Evolutionary conservation across 2,113 vertebrate genomes (phyloP), one percentile per base, ranked within the genome.

Genomic region (Camelus bactrianus): DNA sequence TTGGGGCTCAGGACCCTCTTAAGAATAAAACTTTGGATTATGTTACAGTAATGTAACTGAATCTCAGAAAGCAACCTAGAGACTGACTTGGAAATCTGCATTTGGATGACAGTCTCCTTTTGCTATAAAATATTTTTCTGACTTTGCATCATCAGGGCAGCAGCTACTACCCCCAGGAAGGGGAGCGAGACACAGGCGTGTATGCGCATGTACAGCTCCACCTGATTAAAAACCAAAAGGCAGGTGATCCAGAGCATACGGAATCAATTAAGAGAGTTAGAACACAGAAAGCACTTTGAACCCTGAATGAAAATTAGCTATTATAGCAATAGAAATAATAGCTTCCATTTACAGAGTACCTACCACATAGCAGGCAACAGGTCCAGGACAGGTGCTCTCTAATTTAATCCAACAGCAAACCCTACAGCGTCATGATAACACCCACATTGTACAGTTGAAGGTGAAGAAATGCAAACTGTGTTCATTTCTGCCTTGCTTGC

Each of bases 231-330:
- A 75, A 70, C 62, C 64, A 62, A 89, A 95, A 52, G 9, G 50
- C 4, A 26, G 28, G 6, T 19, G 38, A 46, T 42, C 56, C 82
- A 70, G 46, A 93, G 96, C 62, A 54, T 9, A 38, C 11, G 75
- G 93, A 76, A 93, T 85, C 92, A 77, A 91, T 93, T 79, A 93
- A 46, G 35, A 95, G 91, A 96, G 77, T 35, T 86, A 91, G 93
- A 67, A 72, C 28, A 81, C 7, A 65, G 75, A 94, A 93, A 90
- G 52, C 56, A 85, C 86, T 97, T 89, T 79, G 89, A 91, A 95
- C 56, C 58, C 77, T 60, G 85, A 91, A 92, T 97, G 96, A 94
- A 96, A 98, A 87, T 93, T 62, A 93, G 86, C 86, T 93, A 83
- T 87, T 83, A 75, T 54, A 95, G 64, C 94, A 93, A 96, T 70